Conservation (phyloP, 2,113 vertebrate genomes). For the Periophthalmodon schlosseri region DNA sequence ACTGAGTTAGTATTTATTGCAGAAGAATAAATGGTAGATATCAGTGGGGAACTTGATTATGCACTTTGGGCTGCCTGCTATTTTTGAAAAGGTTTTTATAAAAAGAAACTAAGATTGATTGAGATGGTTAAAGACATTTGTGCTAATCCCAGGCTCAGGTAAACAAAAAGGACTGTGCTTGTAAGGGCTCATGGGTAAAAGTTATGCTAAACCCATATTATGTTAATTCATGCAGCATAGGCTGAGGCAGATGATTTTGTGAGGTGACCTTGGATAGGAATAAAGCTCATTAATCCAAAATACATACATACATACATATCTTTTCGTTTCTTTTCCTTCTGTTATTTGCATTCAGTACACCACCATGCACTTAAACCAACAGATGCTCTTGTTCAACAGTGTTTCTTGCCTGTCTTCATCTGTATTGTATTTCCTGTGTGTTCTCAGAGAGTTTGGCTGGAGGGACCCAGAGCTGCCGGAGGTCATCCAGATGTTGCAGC, state of each 20-base stretch:
- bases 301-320: background rate
- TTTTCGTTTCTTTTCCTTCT: background rate
- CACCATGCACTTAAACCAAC: background rate
- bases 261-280: background rate
- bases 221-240: background rate
- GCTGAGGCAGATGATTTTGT: background rate
- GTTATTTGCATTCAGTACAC: background rate
- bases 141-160: background rate
- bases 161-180: background rate
- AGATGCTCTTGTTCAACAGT: background rate
- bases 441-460: slow-evolving; percentile 94
- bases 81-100: no score
- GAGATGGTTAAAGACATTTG: background rate
- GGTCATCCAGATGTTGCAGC: slow-evolving; percentile 99
- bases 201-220: background rate
- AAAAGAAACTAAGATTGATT: background rate
- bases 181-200: background rate
- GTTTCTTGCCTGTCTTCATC: background rate
- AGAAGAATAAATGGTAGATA: no score
- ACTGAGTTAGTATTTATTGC: no score
- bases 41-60: no score
- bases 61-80: no score
- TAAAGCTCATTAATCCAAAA: background rate
- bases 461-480: slow-evolving; percentile 98
- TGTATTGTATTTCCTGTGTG: background rate